phyloP scores from a whole-genome alignment of 2,797 vertebrate genomes.

The Darevskia mixta region DNA sequence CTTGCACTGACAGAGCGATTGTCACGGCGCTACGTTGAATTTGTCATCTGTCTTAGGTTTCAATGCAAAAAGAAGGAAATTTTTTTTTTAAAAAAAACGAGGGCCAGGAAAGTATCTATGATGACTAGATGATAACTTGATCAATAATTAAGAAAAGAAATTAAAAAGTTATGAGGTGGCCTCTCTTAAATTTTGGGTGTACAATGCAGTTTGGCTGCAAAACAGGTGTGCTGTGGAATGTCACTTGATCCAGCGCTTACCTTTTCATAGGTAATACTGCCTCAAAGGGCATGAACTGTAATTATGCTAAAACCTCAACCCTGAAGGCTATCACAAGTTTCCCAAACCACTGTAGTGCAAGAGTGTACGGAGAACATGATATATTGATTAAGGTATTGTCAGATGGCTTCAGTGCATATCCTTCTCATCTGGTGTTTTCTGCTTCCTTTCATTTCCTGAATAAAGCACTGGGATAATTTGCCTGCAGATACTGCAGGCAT shows the following conservation, averaged over 20 bases:
- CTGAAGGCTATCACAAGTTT: slow-evolving; percentile 60
- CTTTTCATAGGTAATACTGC: slow-evolving; percentile 73
- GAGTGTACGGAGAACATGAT: slow-evolving; percentile 56
- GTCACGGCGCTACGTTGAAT: too few species aligned
- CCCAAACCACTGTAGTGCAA: slow-evolving; percentile 51
- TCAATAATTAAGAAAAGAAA: slow-evolving; percentile 71
- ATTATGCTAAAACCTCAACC: slow-evolving; percentile 75
- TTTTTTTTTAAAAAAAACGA: slow-evolving; percentile 3
- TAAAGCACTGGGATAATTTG: slow-evolving; percentile 41
- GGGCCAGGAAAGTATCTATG: slow-evolving; percentile 16
- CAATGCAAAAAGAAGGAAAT: slow-evolving; percentile 28
- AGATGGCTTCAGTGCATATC: slow-evolving; percentile 51
- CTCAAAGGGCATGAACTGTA: slow-evolving; percentile 75
- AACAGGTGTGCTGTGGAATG: slow-evolving; percentile 78
- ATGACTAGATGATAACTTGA: slow-evolving; percentile 49
- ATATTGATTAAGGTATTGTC: slow-evolving; percentile 63
- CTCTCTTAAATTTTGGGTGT: slow-evolving; percentile 61
- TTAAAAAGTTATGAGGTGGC: slow-evolving; percentile 71
- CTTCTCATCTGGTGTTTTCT: not conserved
- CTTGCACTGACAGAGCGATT: too few species aligned
- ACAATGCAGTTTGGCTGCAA: slow-evolving; percentile 68
- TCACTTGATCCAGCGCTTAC: slow-evolving; percentile 75
- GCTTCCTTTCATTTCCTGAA: slow-evolving; percentile 6
- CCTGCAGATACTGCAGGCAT: not conserved
- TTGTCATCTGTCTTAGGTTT: slow-evolving; percentile 19